These are phyloP conservation scores for Zoroaster sp. DNA, from an alignment of 53 echinoderm and acorn worm species.

Conservation along the genomic window DNA sequence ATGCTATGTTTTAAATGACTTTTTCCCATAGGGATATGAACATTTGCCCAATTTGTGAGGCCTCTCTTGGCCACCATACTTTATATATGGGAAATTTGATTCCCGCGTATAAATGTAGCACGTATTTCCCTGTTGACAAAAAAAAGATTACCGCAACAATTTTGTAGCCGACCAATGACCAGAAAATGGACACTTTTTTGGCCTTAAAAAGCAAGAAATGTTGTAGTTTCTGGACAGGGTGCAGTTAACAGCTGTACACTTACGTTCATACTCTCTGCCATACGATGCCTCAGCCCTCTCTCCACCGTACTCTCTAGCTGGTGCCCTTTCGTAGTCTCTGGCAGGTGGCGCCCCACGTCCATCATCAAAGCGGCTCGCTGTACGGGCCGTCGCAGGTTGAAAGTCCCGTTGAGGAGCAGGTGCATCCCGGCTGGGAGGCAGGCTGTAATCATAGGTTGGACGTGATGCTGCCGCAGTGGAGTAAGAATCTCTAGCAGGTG, in stretches of 20 bases:
- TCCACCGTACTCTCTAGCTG: constrained; percentile 16
- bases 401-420: constrained; percentile 22
- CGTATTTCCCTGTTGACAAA: too few species aligned
- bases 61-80: too few species aligned
- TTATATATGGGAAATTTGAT: too few species aligned
- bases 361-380: constrained; percentile 35
- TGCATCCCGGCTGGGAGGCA: constrained; percentile 31
- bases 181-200: too few species aligned
- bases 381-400: constrained; percentile 10
- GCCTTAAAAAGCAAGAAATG: background rate
- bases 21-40: too few species aligned
- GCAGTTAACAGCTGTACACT: background rate
- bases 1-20: too few species aligned
- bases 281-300: constrained; percentile 35
- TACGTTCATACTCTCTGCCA: constrained; percentile 37
- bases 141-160: too few species aligned
- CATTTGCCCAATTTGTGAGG: too few species aligned
- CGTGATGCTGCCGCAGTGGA: constrained; percentile 27
- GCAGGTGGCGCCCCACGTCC: constrained; percentile 8
- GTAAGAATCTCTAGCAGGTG: constrained; percentile 37
- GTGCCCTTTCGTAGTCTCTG: constrained; percentile 16
- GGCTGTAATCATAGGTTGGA: constrained; percentile 44
- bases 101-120: too few species aligned
- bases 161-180: too few species aligned
- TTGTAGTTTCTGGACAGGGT: background rate